A percentile compares a stretch with the other conserved stretches of the same genome.
phyloP scores from a whole-genome alignment of 2,797 vertebrate genomes.

The Spinibarbus caldwelli region DNA sequence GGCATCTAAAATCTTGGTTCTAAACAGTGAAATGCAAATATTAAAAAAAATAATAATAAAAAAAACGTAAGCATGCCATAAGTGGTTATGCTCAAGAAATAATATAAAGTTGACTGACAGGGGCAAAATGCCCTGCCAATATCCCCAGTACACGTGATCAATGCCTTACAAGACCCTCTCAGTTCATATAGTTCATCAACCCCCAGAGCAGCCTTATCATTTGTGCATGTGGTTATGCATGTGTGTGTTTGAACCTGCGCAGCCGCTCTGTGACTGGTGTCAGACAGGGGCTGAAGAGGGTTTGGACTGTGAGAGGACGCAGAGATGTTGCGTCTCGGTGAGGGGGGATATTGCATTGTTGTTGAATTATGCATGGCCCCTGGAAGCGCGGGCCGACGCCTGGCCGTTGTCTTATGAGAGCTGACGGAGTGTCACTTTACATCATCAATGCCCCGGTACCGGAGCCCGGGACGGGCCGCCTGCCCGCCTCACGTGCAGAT shows the following conservation, averaged over 20 bases:
- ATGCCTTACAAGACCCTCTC: conserved; percentile 52
- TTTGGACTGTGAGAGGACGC: conserved; percentile 59
- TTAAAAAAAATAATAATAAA: too few relatives aligned
- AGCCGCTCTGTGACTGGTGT: conserved; percentile 43
- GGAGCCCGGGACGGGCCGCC: conserved; percentile 58
- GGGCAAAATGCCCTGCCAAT: conserved; percentile 32
- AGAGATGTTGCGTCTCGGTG: conserved; percentile 55
- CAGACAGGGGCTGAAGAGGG: conserved; percentile 55
- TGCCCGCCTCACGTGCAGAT: conserved; percentile 56
- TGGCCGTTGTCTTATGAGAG: conserved; percentile 64
- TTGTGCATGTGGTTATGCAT: conserved; percentile 15
- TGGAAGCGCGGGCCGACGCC: conserved; percentile 60
- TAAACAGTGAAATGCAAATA: background rate
- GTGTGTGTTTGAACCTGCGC: background rate
- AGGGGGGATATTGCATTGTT: conserved; percentile 56
- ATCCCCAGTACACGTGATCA: conserved; percentile 35
- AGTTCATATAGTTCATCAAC: conserved; percentile 58
- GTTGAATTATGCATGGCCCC: conserved; percentile 64
- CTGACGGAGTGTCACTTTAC: conserved; percentile 67
- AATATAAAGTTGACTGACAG: conserved; percentile 28
- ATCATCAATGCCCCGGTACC: conserved; percentile 60
- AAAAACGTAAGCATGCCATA: background rate
- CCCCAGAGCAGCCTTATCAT: conserved; percentile 49
- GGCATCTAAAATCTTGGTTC: background rate
- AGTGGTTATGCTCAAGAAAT: background rate